Conservation (phyloP, 2,888 invertebrate genomes). For the Lithodes maja region DNA sequence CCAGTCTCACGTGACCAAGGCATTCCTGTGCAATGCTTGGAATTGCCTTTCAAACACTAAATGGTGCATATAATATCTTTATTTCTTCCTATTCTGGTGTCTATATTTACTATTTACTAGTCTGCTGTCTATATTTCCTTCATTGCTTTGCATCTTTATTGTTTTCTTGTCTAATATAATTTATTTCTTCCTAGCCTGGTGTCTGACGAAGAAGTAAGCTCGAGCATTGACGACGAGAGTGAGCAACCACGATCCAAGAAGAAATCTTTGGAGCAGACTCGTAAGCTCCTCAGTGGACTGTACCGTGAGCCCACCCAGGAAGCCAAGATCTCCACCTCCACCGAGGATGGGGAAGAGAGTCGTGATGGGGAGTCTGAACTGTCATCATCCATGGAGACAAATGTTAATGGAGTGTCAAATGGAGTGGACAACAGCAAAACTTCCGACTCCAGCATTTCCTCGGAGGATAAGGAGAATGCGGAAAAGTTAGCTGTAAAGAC, state of each 20-base stretch:
- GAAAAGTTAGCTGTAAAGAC: background rate
- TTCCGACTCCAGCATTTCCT: background rate
- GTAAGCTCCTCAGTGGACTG: background rate
- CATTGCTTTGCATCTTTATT: background rate
- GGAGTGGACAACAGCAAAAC: background rate
- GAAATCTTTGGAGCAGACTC: background rate
- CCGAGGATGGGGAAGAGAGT: background rate
- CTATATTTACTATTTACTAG: background rate
- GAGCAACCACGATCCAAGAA: constrained; percentile 5
- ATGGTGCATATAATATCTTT: background rate
- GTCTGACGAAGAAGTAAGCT: constrained; percentile 7
- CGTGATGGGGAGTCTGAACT: background rate
- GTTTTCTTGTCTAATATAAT: background rate
- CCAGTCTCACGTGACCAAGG: no score
- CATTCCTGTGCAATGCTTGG: no score
- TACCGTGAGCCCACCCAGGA: constrained; percentile 2
- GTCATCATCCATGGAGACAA: background rate
- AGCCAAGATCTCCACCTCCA: background rate
- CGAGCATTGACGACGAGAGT: constrained; percentile 9
- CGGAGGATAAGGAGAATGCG: background rate
- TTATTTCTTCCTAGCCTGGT: background rate
- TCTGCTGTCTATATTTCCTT: background rate
- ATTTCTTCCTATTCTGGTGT: background rate
- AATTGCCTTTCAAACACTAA: background rate
- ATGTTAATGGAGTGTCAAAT: no score